Evolutionary conservation across 2,113 vertebrate species (phyloP).

Genomic region (Varanus komodoensis): DNA sequence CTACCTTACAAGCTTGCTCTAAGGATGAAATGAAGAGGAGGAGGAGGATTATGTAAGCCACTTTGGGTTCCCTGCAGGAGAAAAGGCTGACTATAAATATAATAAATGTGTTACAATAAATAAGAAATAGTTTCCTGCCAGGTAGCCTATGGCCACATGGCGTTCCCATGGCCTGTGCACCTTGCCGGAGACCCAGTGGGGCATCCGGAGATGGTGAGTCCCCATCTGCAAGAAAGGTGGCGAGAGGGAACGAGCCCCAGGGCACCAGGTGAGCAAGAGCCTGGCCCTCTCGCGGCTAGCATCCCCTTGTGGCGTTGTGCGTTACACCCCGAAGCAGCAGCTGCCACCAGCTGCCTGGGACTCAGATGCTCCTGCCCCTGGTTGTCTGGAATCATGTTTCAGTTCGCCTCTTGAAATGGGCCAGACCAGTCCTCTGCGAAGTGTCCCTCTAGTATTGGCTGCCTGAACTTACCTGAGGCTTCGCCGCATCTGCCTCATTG

Average conservation of each 20-base stretch:
- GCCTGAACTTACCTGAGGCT: not conserved
- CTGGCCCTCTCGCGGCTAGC: too few species aligned
- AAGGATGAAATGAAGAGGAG: too few species aligned
- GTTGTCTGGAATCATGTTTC: too few species aligned
- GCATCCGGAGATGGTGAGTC: not conserved
- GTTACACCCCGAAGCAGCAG: not conserved
- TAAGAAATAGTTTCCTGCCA: not conserved
- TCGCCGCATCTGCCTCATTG: too few species aligned
- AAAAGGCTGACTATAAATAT: too few species aligned
- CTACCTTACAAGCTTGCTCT: too few species aligned
- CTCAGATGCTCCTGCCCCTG: not conserved
- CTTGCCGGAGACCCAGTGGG: too few species aligned
- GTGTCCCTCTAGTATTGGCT: not conserved
- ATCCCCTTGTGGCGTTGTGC: too few species aligned
- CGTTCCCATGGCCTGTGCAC: not conserved
- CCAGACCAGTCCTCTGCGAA: not conserved
- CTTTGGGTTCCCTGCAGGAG: too few species aligned
- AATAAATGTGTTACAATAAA: too few species aligned
- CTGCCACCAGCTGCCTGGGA: not conserved
- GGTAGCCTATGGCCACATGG: not conserved
- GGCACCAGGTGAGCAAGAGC: not conserved
- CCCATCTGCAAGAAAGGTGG: not conserved
- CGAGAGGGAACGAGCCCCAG: not conserved
- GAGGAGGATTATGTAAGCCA: too few species aligned
- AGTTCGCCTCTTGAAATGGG: too few species aligned